These are phyloP conservation scores for Epsilonema sp. DNA, from an alignment of 2,888 invertebrate species.

Conservation along the genomic window DNA sequence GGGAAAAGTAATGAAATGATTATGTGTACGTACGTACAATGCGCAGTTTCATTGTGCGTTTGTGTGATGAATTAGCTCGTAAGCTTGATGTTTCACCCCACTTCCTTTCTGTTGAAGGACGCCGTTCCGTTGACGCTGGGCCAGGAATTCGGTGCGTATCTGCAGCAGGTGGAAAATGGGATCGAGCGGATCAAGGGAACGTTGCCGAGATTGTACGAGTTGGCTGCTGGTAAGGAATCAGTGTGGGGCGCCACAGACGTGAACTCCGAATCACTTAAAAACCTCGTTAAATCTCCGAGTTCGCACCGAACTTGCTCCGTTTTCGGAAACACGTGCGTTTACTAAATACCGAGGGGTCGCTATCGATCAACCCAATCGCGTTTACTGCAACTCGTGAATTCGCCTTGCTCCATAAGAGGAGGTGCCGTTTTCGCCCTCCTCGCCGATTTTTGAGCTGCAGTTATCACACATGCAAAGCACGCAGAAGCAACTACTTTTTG, in stretches of 20 bases:
- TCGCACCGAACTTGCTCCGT: neutral
- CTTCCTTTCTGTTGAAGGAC: constrained; percentile 47
- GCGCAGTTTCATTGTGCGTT: neutral
- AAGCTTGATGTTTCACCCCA: too few relatives aligned
- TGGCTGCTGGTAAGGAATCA: constrained; percentile 52
- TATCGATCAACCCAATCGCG: too few relatives aligned
- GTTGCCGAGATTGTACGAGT: constrained; percentile 61
- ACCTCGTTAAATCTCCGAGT: neutral
- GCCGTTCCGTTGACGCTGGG: constrained; percentile 85
- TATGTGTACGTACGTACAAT: neutral
- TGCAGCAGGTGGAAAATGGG: constrained; percentile 55
- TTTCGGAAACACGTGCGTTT: too few relatives aligned
- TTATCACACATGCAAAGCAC: too few relatives aligned
- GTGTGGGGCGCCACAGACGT: too few relatives aligned
- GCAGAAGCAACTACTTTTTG: too few relatives aligned
- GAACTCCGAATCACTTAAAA: neutral
- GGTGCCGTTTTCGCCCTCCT: too few relatives aligned
- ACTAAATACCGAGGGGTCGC: too few relatives aligned
- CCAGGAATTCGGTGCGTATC: constrained; percentile 89
- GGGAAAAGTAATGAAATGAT: neutral
- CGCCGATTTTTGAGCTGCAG: too few relatives aligned
- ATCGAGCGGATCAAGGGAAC: constrained; percentile 60
- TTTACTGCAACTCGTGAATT: too few relatives aligned
- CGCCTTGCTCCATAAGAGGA: too few relatives aligned
- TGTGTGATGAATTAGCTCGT: neutral